A percentile compares a stretch with the other conserved stretches of the same genome.
phyloP scores from a whole-genome alignment of 2,888 invertebrate genomes.

The Parascotia fuliginaria region DNA sequence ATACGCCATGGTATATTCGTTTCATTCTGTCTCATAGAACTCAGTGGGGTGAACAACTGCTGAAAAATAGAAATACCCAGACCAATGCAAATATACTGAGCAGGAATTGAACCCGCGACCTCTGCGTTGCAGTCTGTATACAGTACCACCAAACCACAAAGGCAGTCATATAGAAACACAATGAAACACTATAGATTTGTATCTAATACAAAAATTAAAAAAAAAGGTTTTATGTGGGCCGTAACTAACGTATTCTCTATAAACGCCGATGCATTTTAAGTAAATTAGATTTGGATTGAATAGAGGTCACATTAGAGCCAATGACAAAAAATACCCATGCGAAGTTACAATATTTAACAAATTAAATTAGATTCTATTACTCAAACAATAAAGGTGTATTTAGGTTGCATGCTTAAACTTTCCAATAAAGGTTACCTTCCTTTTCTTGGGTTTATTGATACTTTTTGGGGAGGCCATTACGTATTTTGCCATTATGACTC shows the following conservation, averaged over 20 bases:
- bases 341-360: not conserved
- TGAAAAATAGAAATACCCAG: no score
- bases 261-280: constrained; percentile 23
- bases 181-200: no score
- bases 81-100: no score
- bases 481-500: constrained; percentile 10
- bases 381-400: not conserved
- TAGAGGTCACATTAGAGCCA: constrained; percentile 23
- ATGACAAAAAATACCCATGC: constrained; percentile 26
- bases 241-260: constrained; percentile 29
- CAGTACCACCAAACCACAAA: no score
- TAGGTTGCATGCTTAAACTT: not conserved
- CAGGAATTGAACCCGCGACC: no score
- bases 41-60: no score
- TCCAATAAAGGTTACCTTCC: constrained; percentile 15
- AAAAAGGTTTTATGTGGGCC: constrained; percentile 7
- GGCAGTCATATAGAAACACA: no score
- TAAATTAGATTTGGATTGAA: constrained; percentile 40
- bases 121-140: no score
- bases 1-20: no score
- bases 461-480: constrained; percentile 10
- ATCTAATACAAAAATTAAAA: not conserved
- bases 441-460: constrained; percentile 22
- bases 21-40: no score
- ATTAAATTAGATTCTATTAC: constrained; percentile 4